Conservation (phyloP, 2,797 vertebrate genomes). For the Ptychobarbus kaznakovi region DNA sequence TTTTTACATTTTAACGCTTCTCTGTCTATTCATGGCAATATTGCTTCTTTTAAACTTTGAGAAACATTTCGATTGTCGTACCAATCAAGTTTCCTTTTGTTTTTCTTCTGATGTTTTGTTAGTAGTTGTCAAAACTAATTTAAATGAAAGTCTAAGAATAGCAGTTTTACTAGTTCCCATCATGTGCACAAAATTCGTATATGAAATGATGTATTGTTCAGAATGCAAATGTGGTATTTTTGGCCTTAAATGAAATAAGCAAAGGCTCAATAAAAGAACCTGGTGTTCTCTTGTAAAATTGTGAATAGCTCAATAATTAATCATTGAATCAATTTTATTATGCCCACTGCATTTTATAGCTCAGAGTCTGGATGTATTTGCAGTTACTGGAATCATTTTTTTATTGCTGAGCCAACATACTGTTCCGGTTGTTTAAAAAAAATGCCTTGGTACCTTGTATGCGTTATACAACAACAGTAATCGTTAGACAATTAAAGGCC, state of each 20-base stretch:
- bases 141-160: conserved; percentile 51
- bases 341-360: conserved; percentile 69
- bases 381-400: conserved; percentile 59
- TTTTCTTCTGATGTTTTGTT: conserved; percentile 30
- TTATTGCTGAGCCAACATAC: conserved; percentile 48
- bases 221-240: conserved; percentile 64
- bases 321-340: conserved; percentile 72
- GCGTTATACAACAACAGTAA: conserved; percentile 45
- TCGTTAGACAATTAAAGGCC: conserved; percentile 50
- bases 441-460: conserved; percentile 35
- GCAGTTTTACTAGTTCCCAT: conserved; percentile 37
- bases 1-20: background rate
- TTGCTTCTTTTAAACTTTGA: background rate
- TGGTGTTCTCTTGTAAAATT: conserved; percentile 71
- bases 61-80: background rate
- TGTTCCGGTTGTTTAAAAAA: conserved; percentile 50
- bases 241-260: conserved; percentile 66
- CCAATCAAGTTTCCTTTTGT: background rate
- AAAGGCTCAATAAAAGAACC: conserved; percentile 65
- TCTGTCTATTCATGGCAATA: background rate
- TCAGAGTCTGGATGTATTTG: conserved; percentile 61
- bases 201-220: conserved; percentile 63
- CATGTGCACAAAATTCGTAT: conserved; percentile 51
- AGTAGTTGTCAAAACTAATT: conserved; percentile 31
- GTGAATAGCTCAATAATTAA: conserved; percentile 71